phyloP scores from a whole-genome alignment of 2,888 invertebrate species.

The Eristalinus aeneus region DNA sequence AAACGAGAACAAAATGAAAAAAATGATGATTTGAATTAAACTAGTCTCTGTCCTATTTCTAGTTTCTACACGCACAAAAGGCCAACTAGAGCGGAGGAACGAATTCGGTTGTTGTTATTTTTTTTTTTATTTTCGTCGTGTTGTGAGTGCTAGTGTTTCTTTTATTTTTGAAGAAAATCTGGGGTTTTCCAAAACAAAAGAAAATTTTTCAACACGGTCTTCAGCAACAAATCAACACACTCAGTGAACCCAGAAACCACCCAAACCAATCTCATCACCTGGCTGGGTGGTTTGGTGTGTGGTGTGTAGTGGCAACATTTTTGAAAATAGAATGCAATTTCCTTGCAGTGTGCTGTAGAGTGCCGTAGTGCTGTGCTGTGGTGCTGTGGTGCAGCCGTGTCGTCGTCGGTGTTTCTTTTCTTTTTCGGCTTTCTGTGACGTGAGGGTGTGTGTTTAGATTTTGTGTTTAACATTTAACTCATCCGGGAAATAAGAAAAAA shows the following conservation, averaged over 20 bases:
- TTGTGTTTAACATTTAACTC: constrained; percentile 1
- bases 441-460: background rate
- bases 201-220: background rate
- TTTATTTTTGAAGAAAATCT: background rate
- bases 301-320: background rate
- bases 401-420: too few relatives aligned
- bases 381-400: background rate
- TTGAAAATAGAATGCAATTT: constrained; percentile 62
- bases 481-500: constrained; percentile 29
- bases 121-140: background rate
- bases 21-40: constrained; percentile 40
- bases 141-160: background rate
- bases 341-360: constrained; percentile 39
- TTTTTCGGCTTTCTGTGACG: too few relatives aligned
- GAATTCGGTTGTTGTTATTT: background rate
- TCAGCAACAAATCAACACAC: background rate
- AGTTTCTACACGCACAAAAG: constrained; percentile 33
- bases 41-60: constrained; percentile 56
- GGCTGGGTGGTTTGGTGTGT: background rate
- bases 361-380: background rate
- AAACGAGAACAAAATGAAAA: background rate
- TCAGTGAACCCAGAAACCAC: background rate
- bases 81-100: constrained; percentile 24
- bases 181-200: background rate
- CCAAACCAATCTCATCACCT: background rate